These are phyloP conservation scores for Pararge aegeria DNA, from an alignment of 1,140 invertebrate species.

Conservation along the genomic window DNA sequence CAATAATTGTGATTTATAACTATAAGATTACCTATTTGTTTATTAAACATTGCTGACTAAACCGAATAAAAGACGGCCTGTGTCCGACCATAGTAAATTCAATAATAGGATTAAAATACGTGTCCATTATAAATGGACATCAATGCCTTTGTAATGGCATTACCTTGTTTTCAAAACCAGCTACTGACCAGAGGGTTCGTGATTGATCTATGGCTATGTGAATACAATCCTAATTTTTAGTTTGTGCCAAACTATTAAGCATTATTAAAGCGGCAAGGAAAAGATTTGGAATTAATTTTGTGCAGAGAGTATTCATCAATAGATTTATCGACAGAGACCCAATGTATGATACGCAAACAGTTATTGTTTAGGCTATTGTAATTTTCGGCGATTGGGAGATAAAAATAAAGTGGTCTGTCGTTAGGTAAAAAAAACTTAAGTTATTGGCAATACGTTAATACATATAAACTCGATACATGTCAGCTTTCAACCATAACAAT, in stretches of 20 bases:
- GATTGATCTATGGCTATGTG: constrained; percentile 53
- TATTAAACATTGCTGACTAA: too few relatives aligned
- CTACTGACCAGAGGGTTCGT: constrained; percentile 46
- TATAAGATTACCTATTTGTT: background rate
- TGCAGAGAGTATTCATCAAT: too few relatives aligned
- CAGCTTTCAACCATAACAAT: constrained; percentile 53
- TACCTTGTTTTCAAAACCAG: constrained; percentile 38
- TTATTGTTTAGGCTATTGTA: too few relatives aligned
- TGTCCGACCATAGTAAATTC: constrained; percentile 12
- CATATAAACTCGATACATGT: constrained; percentile 23
- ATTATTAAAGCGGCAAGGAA: background rate
- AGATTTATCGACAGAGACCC: too few relatives aligned
- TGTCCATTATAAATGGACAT: constrained; percentile 38
- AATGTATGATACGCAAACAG: too few relatives aligned
- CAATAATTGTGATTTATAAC: too few relatives aligned
- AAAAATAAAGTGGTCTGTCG: background rate
- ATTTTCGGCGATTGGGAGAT: background rate
- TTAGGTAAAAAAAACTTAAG: constrained; percentile 6
- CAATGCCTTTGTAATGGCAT: constrained; percentile 47
- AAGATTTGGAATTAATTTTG: background rate
- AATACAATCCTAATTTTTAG: constrained; percentile 59
- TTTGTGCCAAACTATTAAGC: background rate
- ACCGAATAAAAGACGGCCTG: background rate
- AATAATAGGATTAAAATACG: constrained; percentile 13
- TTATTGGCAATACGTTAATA: constrained; percentile 10